Percentiles rank a stretch among this genome's conserved stretches.
Evolutionary conservation across 2,113 vertebrate species (phyloP).

Genomic region (Bos taurus): DNA sequence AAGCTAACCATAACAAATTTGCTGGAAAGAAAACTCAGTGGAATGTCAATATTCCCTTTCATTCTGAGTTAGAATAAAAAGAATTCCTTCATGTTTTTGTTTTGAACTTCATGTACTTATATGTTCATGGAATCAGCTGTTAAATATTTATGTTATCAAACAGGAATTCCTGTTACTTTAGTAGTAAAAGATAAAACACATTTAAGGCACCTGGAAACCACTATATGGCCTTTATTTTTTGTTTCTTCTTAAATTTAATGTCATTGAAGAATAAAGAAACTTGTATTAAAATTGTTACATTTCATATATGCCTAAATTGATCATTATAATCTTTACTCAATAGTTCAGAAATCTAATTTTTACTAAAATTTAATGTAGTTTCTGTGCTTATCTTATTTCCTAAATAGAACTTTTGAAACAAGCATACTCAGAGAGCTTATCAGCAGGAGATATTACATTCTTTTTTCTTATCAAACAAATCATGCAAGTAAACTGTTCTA

Average conservation of each 20-base stretch:
- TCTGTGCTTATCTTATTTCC: constrained; percentile 44
- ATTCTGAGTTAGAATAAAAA: constrained; percentile 15
- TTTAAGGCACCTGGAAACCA: neutral
- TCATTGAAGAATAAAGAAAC: constrained; percentile 6
- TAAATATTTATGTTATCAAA: constrained; percentile 33
- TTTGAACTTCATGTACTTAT: constrained; percentile 19
- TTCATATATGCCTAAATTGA: neutral
- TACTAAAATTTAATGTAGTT: constrained; percentile 29
- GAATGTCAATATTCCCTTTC: constrained; percentile 9
- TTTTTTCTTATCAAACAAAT: constrained; percentile 70
- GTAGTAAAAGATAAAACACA: constrained; percentile 46
- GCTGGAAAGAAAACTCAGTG: neutral
- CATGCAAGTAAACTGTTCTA: constrained; percentile 54
- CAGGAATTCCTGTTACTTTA: constrained; percentile 57
- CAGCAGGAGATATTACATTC: constrained; percentile 43
- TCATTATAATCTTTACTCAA: neutral
- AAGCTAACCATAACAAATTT: constrained; percentile 28
- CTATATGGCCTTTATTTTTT: neutral
- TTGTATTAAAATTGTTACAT: constrained; percentile 29
- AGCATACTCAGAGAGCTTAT: constrained; percentile 66
- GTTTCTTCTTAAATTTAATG: neutral
- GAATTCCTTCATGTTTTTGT: constrained; percentile 25
- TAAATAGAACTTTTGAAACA: constrained; percentile 60
- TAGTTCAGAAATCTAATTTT: constrained; percentile 29
- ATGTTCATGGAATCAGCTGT: neutral